Conservation (phyloP, 2,113 vertebrate genomes). For the Vidua macroura region DNA sequence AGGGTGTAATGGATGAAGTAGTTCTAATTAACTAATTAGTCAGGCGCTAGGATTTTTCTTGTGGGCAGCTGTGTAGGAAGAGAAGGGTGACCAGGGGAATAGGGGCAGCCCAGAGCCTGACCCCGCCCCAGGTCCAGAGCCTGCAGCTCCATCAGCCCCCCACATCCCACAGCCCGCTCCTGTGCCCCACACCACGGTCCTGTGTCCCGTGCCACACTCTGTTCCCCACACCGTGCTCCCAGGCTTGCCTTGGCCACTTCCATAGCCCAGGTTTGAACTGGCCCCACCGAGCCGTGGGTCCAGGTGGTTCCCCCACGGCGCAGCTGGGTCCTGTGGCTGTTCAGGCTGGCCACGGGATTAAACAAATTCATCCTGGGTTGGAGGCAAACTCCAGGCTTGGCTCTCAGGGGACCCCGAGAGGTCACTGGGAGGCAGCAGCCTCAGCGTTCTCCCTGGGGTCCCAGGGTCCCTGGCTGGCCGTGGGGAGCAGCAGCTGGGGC, state of each 20-base stretch:
- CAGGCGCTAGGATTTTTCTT: background rate
- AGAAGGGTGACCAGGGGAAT: background rate
- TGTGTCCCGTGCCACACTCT: background rate
- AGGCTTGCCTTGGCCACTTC: rapidly evolving
- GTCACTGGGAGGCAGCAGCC: background rate
- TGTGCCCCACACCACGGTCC: rapidly evolving
- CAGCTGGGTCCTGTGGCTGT: background rate
- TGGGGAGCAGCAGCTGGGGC: background rate
- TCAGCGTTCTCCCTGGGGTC: background rate
- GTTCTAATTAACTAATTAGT: background rate
- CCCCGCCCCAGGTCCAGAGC: background rate
- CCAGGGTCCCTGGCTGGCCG: background rate
- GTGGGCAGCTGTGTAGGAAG: background rate
- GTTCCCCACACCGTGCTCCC: background rate
- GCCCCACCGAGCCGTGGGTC: rapidly evolving
- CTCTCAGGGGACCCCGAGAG: background rate
- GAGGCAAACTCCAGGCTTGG: background rate
- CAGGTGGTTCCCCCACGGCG: rapidly evolving
- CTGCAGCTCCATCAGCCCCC: background rate
- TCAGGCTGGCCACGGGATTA: background rate
- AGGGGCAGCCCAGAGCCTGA: background rate
- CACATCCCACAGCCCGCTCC: background rate
- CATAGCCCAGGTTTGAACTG: background rate
- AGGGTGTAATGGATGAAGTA: background rate
- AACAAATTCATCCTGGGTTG: background rate